Conservation (phyloP, 2,888 invertebrate species). For the Zaprionus obscuricornis region DNA sequence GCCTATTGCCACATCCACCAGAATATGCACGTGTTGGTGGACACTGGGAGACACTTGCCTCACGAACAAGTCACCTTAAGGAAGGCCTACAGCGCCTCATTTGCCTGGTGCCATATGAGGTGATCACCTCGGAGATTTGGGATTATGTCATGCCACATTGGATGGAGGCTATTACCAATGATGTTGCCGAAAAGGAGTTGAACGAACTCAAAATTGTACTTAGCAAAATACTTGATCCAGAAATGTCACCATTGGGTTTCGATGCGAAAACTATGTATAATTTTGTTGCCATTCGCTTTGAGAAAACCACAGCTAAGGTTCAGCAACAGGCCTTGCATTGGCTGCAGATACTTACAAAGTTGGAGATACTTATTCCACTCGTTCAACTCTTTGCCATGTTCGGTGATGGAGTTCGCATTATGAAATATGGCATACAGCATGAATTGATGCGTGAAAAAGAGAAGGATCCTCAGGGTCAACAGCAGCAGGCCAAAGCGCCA, state of each 20-base stretch:
- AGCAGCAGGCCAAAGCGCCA: conserved; percentile 65
- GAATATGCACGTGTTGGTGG: conserved; percentile 98
- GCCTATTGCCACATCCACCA: conserved; percentile 97
- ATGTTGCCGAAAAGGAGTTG: conserved; percentile 94
- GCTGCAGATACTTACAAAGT: conserved; percentile 93
- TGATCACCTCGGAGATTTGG: conserved; percentile 98
- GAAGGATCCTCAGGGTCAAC: conserved; percentile 52
- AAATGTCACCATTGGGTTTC: conserved; percentile 97
- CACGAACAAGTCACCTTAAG: conserved; percentile 94
- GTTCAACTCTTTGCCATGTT: conserved; percentile 95
- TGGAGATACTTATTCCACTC: conserved; percentile 95
- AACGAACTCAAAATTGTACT: conserved; percentile 91
- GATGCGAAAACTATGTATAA: conserved; percentile 97
- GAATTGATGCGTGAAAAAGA: conserved; percentile 83
- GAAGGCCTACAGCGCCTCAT: conserved; percentile 97
- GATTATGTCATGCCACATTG: conserved; percentile 99
- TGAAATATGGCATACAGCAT: conserved; percentile 85
- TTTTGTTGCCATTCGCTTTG: conserved; percentile 94
- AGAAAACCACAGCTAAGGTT: conserved; percentile 90
- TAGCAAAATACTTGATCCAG: conserved; percentile 98
- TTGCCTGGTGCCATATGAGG: conserved; percentile 98
- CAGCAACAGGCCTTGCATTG: conserved; percentile 95
- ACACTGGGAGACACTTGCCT: conserved; percentile 96
- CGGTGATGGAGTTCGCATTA: conserved; percentile 91
- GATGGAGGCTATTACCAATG: conserved; percentile 98